Evolutionary conservation across 2,113 vertebrate species (phyloP).

Genomic region (Micronisus gabar): DNA sequence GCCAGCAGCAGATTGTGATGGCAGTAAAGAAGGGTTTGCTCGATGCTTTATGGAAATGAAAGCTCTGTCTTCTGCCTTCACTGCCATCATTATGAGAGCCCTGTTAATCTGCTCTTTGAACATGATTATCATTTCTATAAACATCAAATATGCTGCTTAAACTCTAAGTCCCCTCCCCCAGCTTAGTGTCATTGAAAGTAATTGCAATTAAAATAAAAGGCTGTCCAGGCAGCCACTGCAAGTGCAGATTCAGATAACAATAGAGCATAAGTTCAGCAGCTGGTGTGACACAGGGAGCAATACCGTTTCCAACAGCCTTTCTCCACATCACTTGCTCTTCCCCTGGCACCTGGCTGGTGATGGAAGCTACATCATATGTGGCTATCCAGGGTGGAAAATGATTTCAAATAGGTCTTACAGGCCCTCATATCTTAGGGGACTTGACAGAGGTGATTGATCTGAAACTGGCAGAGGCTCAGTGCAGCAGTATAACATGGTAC

Average conservation of each 20-base stretch:
- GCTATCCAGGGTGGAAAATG: not conserved
- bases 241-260: not conserved
- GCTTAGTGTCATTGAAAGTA: constrained; percentile 38
- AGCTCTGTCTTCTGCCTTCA: constrained; percentile 57
- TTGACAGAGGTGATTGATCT: not conserved
- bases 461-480: not conserved
- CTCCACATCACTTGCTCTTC: not conserved
- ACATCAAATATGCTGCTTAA: constrained; percentile 42
- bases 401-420: not conserved
- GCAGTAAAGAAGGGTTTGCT: constrained; percentile 54
- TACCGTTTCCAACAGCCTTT: not conserved
- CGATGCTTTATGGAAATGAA: constrained; percentile 61
- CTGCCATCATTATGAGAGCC: constrained; percentile 38
- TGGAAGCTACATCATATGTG: not conserved
- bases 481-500: not conserved
- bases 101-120: constrained; percentile 56
- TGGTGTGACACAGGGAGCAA: not conserved
- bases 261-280: constrained; percentile 1
- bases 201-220: constrained; percentile 39
- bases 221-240: not conserved
- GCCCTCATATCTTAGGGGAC: not conserved
- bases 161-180: not conserved
- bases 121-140: constrained; percentile 41
- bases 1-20: constrained; percentile 54
- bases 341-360: not conserved